Base-by-base conservation (phyloP, 35 echinoderm and acorn worm species). In the Ophioderma brevispina region DNA sequence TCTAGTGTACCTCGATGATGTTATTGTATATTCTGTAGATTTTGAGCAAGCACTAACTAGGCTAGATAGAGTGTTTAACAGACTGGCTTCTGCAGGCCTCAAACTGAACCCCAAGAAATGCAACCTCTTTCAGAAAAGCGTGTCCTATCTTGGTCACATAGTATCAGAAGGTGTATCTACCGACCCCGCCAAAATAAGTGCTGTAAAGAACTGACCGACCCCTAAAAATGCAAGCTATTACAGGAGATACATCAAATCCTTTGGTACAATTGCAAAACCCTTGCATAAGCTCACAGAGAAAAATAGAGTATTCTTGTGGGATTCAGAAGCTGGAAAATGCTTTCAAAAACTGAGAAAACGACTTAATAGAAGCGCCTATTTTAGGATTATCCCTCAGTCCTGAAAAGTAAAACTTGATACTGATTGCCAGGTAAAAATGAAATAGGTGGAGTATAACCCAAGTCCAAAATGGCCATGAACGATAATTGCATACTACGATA, bases 51-150 rank as follows among this genome's bases (percentile, higher is more conserved):
- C 86, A 64, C 33, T 92, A 39, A 13, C 33, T 8, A 41, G 80
- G 34, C 64, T 93, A 0, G 59, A 93, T 49, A 75, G 75, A 38
- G 88, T 90, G 14, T 41, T 90, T 17, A 0, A 34, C 10, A 0
- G 86, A 28, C n/a, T n/a, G n/a, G n/a, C n/a, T n/a, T n/a, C n/a
- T n/a, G n/a, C n/a, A n/a, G n/a, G n/a, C n/a, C 80, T 90, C 32
- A 90, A 82, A 90, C 77, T 88, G 35, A 88, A 88, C 21, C 86
- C 86, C n/a, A 46, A 37, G 11, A 88, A 80, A 39, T 88, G 86
- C 79, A n/a, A 78, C 6, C 41, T 88, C 21, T 79, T 88, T 37
- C 86, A 77, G 8, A 38, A 88, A 21, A 21, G 76, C 37, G 75
- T 88, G 0, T 10, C 38, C 0, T 88, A 41, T 52, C 37, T 88